A percentile compares a stretch with the other conserved stretches of the same genome.
Evolutionary conservation across 1,140 invertebrate genomes (phyloP).

Genomic region (Drosophila pallidifrons): DNA sequence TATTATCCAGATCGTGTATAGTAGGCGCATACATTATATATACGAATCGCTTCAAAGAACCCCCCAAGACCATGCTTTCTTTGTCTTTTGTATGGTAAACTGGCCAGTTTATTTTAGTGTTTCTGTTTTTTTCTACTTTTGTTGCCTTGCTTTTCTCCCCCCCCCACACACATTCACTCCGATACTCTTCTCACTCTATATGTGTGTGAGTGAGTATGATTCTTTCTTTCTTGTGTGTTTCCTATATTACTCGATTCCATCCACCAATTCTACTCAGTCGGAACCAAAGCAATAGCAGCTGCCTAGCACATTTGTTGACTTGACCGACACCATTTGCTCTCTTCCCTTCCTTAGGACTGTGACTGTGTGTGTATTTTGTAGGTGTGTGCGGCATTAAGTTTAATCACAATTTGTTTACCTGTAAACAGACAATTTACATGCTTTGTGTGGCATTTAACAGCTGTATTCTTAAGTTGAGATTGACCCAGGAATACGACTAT

Average conservation of each 20-base stretch:
- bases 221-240: conserved; percentile 9
- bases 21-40: neutral
- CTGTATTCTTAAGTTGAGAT: conserved; percentile 1
- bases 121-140: conserved; percentile 27
- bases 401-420: conserved; percentile 13
- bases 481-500: neutral
- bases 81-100: conserved; percentile 25
- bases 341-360: too few species aligned
- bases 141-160: conserved; percentile 20
- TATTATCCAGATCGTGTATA: conserved; percentile 1
- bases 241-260: conserved; percentile 19
- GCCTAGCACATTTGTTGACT: conserved; percentile 24
- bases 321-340: conserved; percentile 20
- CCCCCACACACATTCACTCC: neutral
- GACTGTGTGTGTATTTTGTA: neutral
- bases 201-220: conserved; percentile 9
- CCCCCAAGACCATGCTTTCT: conserved; percentile 19
- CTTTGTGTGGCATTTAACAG: conserved; percentile 21
- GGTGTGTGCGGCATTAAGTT: conserved; percentile 9
- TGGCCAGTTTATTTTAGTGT: conserved; percentile 36
- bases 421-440: conserved; percentile 24
- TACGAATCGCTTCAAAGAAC: neutral
- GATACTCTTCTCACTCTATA: neutral
- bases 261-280: conserved; percentile 18
- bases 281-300: conserved; percentile 20